Conservation (phyloP, 2,888 invertebrate species). For the Adelphocoris suturalis region DNA sequence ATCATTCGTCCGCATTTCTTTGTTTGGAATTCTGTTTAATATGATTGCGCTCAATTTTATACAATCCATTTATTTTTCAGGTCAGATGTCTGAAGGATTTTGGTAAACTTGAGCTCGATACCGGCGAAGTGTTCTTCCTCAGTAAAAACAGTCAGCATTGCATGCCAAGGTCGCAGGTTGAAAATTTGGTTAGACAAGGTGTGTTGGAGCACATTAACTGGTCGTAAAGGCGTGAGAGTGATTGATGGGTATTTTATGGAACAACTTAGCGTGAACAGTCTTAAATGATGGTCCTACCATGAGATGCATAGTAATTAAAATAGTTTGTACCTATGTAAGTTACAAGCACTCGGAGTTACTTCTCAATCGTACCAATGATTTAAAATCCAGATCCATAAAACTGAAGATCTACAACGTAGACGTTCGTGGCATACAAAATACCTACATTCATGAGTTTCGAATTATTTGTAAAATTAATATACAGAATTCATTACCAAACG, state of each 20-base stretch:
- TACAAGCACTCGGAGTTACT: too few species aligned
- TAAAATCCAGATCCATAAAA: too few species aligned
- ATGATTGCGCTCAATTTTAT: neutral
- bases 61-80: conserved; percentile 77
- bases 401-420: too few species aligned
- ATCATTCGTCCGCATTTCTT: neutral
- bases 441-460: too few species aligned
- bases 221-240: neutral
- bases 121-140: conserved; percentile 92
- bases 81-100: conserved; percentile 92
- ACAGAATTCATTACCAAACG: too few species aligned
- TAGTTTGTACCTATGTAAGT: too few species aligned
- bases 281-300: too few species aligned
- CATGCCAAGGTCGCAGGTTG: conserved; percentile 92
- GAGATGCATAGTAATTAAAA: too few species aligned
- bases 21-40: neutral
- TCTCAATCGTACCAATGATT: too few species aligned
- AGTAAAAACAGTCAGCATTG: conserved; percentile 95
- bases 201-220: conserved; percentile 85
- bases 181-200: conserved; percentile 93
- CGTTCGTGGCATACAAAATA: too few species aligned
- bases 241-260: neutral
- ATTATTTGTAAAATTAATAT: too few species aligned
- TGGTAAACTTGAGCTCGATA: conserved; percentile 95
- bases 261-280: neutral